These are phyloP conservation scores for Drosophila stalkeri DNA, from an alignment of 2,888 invertebrate species.

Conservation along the genomic window DNA sequence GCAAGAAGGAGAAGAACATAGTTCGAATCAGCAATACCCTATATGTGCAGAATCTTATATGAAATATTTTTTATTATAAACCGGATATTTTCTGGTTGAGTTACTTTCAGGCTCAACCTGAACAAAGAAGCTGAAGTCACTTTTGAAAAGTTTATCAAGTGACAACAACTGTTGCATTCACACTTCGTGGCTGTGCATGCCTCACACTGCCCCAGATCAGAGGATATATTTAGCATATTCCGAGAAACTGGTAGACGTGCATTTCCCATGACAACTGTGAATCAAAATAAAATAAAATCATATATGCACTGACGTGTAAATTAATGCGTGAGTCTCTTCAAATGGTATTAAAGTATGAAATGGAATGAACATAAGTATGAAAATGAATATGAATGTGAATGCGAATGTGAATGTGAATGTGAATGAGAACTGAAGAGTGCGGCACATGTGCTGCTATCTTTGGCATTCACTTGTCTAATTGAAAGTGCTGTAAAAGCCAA, in stretches of 20 bases:
- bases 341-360: constrained; percentile 43
- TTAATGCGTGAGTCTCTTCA: constrained; percentile 59
- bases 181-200: background rate
- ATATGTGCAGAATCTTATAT: too few relatives aligned
- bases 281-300: constrained; percentile 67
- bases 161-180: background rate
- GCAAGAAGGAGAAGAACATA: background rate
- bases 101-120: background rate
- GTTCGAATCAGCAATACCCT: background rate
- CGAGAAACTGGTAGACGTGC: constrained; percentile 22
- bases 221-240: constrained; percentile 27
- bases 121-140: too few relatives aligned
- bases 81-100: background rate
- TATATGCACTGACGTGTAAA: constrained; percentile 71
- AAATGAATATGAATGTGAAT: constrained; percentile 5
- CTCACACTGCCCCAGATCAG: background rate
- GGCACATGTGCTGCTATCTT: constrained; percentile 6
- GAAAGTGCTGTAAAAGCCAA: constrained; percentile 28
- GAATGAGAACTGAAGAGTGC: background rate
- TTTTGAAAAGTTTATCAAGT: background rate
- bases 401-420: background rate
- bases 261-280: constrained; percentile 43
- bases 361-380: constrained; percentile 20
- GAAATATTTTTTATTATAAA: too few relatives aligned
- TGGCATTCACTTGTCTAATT: constrained; percentile 57